Evolutionary conservation across 2,797 vertebrate genomes (phyloP), one percentile per base, ranked within the genome.

Genomic region (Labeo calbasu): DNA sequence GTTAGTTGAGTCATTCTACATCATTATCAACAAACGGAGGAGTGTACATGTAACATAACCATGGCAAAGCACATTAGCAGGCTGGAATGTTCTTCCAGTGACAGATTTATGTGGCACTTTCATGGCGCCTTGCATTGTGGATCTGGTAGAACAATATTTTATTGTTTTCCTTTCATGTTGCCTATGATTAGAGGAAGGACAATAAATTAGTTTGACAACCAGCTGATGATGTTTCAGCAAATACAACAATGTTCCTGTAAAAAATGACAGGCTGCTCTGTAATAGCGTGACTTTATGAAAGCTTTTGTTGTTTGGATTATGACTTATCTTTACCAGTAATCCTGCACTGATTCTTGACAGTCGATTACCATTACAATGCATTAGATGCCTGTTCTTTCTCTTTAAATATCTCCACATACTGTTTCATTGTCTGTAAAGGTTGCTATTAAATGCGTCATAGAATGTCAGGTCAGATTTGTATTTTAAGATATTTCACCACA

Each of bases 231-330:
- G 25, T 66, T 79, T 79, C 25, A 68, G 21, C n/a, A 69, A 69
- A 55, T 55, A 32, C 8, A 43, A 14, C 50, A 55, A 43, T 43
- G 63, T 40, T 55, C 19, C 25, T 53, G 25, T 55, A 53, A 53
- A 43, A 32, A 46, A 71, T 59, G 4, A 55, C 79, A 81, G 51
- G 66, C n/a, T 46, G 66, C 71, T 25, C 66, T 81, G 51, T 70
- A 59, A 81, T 25, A 70, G 51, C 1, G 12, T 21, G 40, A 59
- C 53, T 71, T 80, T 36, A 1, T 59, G 23, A 71, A 46, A 57
- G 55, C 55, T 78, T 19, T 78, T 78, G 51, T 77, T 59, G 21
- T 65, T 65, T 50, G 23, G 57, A 78, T 78, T 78, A 50, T 78
- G 57, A 65, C 46, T 78, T 2, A 65, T 63, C 76, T 63, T 77